These are phyloP conservation scores for Adela reaumurella DNA, from an alignment of 2,888 invertebrate genomes.

Conservation along the genomic window DNA sequence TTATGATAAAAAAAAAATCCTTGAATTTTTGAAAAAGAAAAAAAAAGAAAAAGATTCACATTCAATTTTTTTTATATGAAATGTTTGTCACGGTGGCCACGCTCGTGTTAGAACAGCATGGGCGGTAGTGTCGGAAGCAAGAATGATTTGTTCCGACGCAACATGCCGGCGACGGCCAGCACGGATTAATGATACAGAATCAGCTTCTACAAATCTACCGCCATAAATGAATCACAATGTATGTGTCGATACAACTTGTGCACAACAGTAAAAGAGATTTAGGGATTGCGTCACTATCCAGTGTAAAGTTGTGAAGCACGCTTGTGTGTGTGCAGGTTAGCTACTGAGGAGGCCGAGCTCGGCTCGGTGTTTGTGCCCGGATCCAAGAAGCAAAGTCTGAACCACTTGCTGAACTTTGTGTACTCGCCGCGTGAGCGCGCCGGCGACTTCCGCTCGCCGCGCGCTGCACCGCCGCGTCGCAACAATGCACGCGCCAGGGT, in stretches of 20 bases:
- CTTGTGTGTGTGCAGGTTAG: conserved; percentile 38
- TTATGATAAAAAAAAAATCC: too few species aligned
- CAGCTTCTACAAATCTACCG: too few species aligned
- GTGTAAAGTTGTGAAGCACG: neutral
- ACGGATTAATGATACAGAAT: too few species aligned
- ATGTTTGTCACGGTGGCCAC: too few species aligned
- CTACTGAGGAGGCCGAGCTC: conserved; percentile 63
- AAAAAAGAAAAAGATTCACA: too few species aligned
- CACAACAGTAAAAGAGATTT: too few species aligned
- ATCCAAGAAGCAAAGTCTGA: conserved; percentile 88
- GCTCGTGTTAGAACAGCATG: conserved; percentile 64
- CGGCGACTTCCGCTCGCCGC: conserved; percentile 17
- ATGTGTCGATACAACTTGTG: neutral
- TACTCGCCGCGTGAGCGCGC: conserved; percentile 54
- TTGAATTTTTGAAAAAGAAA: too few species aligned
- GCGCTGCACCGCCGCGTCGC: conserved; percentile 25
- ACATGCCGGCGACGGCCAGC: conserved; percentile 64
- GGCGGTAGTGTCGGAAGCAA: conserved; percentile 53
- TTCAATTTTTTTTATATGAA: too few species aligned
- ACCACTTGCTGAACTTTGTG: conserved; percentile 91
- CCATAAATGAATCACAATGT: too few species aligned
- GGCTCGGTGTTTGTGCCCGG: conserved; percentile 81
- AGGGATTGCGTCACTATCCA: neutral
- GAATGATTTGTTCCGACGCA: conserved; percentile 62
- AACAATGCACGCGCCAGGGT: conserved; percentile 25